A percentile compares a stretch with the other conserved stretches of the same genome.
Conservation (phyloP, 2,888 invertebrate species). For the Ornithoptera alexandrae region DNA sequence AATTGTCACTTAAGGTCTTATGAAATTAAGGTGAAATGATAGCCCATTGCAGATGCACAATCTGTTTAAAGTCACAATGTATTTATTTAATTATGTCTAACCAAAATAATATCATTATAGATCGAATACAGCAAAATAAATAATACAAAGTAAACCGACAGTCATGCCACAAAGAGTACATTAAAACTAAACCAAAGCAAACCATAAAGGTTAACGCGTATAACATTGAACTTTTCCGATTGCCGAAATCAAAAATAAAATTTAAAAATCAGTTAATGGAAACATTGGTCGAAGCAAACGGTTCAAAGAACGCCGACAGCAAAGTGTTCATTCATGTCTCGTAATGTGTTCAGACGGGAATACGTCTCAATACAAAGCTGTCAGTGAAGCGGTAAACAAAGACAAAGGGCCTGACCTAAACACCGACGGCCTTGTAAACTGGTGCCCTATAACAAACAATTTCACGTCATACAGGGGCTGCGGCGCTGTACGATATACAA, state of each 20-base stretch:
- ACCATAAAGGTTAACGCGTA: not conserved
- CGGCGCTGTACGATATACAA: too few species aligned
- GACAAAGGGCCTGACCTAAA: conserved; percentile 73
- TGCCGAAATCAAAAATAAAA: not conserved
- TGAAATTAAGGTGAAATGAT: too few species aligned
- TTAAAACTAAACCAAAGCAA: not conserved
- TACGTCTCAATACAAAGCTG: conserved; percentile 50
- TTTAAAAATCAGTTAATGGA: not conserved
- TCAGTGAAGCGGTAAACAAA: conserved; percentile 59
- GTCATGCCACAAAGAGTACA: not conserved
- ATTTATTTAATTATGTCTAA: too few species aligned
- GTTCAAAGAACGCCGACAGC: conserved; percentile 55
- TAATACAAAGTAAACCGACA: not conserved
- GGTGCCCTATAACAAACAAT: conserved; percentile 78
- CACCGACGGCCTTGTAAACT: conserved; percentile 75
- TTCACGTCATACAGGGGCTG: conserved; percentile 36
- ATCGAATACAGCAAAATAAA: not conserved
- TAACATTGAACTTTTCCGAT: not conserved
- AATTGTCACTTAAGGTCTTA: too few species aligned
- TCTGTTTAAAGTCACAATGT: too few species aligned
- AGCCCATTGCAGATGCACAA: not conserved
- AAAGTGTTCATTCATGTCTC: conserved; percentile 57
- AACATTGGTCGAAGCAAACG: conserved; percentile 34
- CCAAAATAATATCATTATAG: not conserved
- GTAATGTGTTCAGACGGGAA: conserved; percentile 52